phyloP scores from a whole-genome alignment of 1,140 invertebrate species.

The Scaptodrosophila lebanonensis region DNA sequence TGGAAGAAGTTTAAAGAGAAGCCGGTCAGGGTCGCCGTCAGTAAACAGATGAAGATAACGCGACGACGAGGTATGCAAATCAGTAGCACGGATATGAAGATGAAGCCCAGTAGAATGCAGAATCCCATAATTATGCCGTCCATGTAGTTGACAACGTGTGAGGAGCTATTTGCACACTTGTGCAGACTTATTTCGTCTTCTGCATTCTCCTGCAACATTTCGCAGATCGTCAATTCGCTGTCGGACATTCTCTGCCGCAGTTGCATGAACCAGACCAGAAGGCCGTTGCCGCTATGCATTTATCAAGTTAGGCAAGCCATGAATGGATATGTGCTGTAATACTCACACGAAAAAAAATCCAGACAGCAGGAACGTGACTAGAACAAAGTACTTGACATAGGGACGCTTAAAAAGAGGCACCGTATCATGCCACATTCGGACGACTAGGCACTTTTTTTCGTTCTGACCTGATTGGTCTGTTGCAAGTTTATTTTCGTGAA shows the following conservation, averaged over 20 bases:
- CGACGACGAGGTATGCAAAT: neutral
- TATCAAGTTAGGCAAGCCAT: neutral
- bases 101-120: constrained; percentile 7
- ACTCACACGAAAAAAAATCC: constrained; percentile 20
- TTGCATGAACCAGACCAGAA: constrained; percentile 9
- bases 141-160: neutral
- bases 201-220: neutral
- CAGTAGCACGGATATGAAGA: neutral
- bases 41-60: neutral
- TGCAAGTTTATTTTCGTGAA: neutral
- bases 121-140: no score
- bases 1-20: constrained; percentile 1
- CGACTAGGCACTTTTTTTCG: neutral
- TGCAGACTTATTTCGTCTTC: neutral
- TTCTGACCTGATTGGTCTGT: neutral
- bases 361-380: neutral
- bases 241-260: neutral
- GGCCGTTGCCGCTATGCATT: constrained; percentile 8
- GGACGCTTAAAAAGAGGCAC: constrained; percentile 8
- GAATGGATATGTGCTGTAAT: neutral
- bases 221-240: neutral
- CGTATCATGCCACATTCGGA: constrained; percentile 6
- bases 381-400: neutral
- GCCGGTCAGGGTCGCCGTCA: neutral
- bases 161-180: neutral